phyloP scores from a whole-genome alignment of 2,888 invertebrate species.

The Yponomeuta malinellus region DNA sequence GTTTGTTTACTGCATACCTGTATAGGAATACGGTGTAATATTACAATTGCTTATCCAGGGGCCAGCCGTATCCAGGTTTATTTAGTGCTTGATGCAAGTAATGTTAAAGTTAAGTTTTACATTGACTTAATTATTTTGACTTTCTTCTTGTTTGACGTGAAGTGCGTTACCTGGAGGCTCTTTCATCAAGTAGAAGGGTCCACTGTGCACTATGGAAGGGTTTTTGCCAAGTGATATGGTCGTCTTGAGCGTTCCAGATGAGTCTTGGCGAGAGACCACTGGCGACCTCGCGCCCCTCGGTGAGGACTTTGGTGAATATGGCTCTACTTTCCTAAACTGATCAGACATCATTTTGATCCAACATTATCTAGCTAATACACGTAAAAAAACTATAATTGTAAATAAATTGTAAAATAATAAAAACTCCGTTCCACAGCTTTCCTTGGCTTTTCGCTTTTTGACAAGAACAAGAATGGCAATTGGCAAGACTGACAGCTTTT shows the following conservation, averaged over 20 bases:
- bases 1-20: too few relatives aligned
- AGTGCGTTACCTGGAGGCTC: constrained; percentile 87
- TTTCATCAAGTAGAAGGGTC: constrained; percentile 98
- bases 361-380: constrained; percentile 63
- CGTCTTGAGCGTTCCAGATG: constrained; percentile 97
- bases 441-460: constrained; percentile 10
- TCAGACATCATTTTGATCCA: constrained; percentile 92
- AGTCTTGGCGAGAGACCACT: constrained; percentile 96
- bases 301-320: constrained; percentile 96
- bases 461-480: not conserved
- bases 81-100: too few relatives aligned
- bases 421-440: constrained; percentile 13
- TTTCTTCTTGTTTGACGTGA: not conserved
- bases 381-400: constrained; percentile 46
- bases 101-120: too few relatives aligned
- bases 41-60: too few relatives aligned
- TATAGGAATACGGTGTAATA: too few relatives aligned
- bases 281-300: constrained; percentile 96
- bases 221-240: constrained; percentile 98
- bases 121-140: too few relatives aligned
- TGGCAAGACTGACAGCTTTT: not conserved
- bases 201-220: constrained; percentile 97
- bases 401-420: constrained; percentile 42
- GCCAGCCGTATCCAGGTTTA: too few relatives aligned
- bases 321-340: constrained; percentile 94